Evolutionary conservation across 2,888 invertebrate genomes (phyloP).

Genomic region (Acanthoscelides obtectus): DNA sequence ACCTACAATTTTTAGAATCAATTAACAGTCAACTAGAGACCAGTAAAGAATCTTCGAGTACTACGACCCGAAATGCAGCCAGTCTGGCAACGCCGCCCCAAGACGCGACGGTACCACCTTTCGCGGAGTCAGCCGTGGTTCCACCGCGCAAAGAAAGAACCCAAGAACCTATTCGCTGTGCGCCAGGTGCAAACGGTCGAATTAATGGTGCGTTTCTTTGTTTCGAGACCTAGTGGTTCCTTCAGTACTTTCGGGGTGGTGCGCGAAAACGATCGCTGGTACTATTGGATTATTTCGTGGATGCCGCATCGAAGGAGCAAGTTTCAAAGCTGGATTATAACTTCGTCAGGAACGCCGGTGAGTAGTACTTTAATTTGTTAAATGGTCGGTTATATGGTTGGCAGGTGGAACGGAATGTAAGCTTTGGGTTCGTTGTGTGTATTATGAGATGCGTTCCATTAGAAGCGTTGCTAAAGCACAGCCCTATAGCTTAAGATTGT

Average conservation of each 20-base stretch:
- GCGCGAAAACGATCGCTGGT: background rate
- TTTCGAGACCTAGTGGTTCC: constrained; percentile 1
- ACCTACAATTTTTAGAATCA: too few species aligned
- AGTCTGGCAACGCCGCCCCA: constrained; percentile 13
- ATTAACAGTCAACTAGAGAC: too few species aligned
- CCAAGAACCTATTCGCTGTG: background rate
- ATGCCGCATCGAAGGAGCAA: constrained; percentile 1
- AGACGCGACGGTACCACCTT: constrained; percentile 12
- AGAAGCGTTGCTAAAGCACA: too few species aligned
- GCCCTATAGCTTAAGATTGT: too few species aligned
- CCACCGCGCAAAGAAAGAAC: background rate
- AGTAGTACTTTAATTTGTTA: constrained; percentile 1
- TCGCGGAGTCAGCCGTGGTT: background rate
- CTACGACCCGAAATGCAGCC: background rate
- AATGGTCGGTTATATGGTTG: background rate
- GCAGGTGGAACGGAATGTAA: background rate
- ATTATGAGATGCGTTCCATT: too few species aligned
- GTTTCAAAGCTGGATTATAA: constrained; percentile 12
- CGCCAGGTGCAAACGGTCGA: constrained; percentile 24
- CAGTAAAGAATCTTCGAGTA: background rate
- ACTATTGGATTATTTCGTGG: background rate
- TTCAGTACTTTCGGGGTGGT: background rate
- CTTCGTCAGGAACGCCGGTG: constrained; percentile 8
- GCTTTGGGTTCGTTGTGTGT: too few species aligned
- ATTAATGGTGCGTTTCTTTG: constrained; percentile 13